phyloP scores from a whole-genome alignment of 1,140 invertebrate species.

The Papilio glaucus region DNA sequence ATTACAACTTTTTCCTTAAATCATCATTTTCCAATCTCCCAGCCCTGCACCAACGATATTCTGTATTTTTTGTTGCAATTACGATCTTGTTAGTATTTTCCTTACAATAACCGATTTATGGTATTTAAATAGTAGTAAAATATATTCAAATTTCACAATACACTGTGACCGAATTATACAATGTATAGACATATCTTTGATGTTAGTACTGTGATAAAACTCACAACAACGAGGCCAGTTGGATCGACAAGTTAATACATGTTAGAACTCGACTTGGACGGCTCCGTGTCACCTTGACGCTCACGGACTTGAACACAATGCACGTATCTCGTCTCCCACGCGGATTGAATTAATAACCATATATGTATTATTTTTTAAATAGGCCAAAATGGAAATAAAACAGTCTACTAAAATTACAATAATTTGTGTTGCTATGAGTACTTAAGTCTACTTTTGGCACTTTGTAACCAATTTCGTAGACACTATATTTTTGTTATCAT shows the following conservation, averaged over 20 bases:
- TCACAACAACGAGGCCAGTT: constrained; percentile 61
- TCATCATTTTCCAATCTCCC: no score
- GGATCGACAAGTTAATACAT: constrained; percentile 68
- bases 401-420: constrained; percentile 1
- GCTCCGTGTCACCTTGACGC: constrained; percentile 41
- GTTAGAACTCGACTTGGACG: constrained; percentile 46
- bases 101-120: no score
- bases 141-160: no score
- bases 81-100: no score
- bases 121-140: no score
- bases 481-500: no score
- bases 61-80: no score
- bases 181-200: no score
- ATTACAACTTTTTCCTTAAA: no score
- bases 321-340: not conserved
- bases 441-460: not conserved
- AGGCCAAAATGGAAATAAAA: not conserved
- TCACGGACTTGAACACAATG: constrained; percentile 29
- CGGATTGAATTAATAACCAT: constrained; percentile 13
- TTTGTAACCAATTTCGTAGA: not conserved
- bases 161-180: no score
- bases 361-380: not conserved
- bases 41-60: no score
- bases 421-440: not conserved
- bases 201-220: constrained; percentile 62